These are phyloP conservation scores for Pangasius sanitwongsei DNA, from an alignment of 2,797 vertebrate species.

Conservation along the genomic window DNA sequence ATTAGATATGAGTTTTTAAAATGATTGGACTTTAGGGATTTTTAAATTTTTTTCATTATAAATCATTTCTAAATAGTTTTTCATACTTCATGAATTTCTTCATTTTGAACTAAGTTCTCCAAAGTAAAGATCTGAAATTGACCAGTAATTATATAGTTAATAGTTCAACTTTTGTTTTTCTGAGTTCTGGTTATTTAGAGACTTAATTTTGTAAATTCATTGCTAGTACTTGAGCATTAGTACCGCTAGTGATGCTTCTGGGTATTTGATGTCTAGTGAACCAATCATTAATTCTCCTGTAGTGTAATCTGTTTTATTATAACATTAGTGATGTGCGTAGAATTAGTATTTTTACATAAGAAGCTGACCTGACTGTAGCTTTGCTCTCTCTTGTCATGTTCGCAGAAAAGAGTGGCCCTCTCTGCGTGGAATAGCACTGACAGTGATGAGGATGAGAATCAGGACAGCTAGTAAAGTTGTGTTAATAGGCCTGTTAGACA, in stretches of 20 bases:
- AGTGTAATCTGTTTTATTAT: neutral
- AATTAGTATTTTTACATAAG: neutral
- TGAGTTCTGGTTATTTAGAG: neutral
- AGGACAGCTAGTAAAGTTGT: slow-evolving; percentile 71
- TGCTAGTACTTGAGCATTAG: too few relatives aligned
- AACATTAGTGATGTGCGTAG: neutral
- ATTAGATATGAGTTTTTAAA: neutral
- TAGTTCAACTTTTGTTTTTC: neutral
- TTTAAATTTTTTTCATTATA: neutral
- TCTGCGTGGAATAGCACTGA: slow-evolving; percentile 79
- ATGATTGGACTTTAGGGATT: neutral
- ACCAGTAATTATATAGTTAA: neutral
- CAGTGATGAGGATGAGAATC: slow-evolving; percentile 79
- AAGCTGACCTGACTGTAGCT: slow-evolving; percentile 63
- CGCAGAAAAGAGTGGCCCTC: slow-evolving; percentile 85
- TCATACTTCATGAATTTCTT: neutral
- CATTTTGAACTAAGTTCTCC: neutral
- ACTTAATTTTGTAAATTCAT: neutral
- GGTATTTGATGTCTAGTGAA: neutral
- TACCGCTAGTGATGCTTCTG: neutral
- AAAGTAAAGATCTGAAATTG: neutral
- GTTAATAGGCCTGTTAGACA: neutral
- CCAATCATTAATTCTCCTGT: neutral
- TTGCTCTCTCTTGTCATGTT: slow-evolving; percentile 83
- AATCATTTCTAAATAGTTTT: neutral